Evolutionary conservation across 2,888 invertebrate species (phyloP), one percentile per base, ranked within the genome.

Genomic region (Drosophila niveifrons): DNA sequence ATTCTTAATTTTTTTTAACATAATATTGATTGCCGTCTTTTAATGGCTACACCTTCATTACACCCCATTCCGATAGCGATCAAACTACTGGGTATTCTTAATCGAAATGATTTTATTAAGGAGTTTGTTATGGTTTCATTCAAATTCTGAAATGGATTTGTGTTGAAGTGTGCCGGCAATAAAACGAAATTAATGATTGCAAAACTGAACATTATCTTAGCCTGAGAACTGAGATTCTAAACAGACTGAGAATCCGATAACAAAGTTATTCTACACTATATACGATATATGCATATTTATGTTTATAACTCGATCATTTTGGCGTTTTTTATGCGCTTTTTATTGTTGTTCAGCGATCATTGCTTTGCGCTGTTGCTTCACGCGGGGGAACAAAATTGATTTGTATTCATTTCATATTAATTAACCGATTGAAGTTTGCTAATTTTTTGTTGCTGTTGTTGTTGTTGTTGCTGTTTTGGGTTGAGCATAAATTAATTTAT

Each of bases 391-490:
- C 36, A 29, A 58, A 79, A 81, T 79, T 78, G 62, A 77, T 78
- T 70, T 59, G 55, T 63, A 68, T 78, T 76, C 61, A 76, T 74
- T 66, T 76, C 52, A 62, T 78, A 80, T 78, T 69, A 69, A 76
- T 78, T 76, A 71, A 76, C 67, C 72, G 66, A 72, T 78, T 78
- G 51, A 75, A 57, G 51, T 55, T 75, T 65, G 66, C 57, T 71
- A 56, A 74, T 63, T 52, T 41, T 63, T 66, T 52, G 41, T 11
- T 55, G 18, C 39, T 43, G 28, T 34, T 36, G 28, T 31, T 43
- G 13, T 11, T 55, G 18, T 34, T 43, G 28, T 34, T 36, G 28
- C 18, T 43, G 13, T 28, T 11, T 39, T 39, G n/a, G 41, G n/a
- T 13, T 29, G 43, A 71, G 73, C 75, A 80, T 78, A 61, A 78